Conservation (phyloP, 2,113 vertebrate genomes). For the Saguinus imperator region DNA sequence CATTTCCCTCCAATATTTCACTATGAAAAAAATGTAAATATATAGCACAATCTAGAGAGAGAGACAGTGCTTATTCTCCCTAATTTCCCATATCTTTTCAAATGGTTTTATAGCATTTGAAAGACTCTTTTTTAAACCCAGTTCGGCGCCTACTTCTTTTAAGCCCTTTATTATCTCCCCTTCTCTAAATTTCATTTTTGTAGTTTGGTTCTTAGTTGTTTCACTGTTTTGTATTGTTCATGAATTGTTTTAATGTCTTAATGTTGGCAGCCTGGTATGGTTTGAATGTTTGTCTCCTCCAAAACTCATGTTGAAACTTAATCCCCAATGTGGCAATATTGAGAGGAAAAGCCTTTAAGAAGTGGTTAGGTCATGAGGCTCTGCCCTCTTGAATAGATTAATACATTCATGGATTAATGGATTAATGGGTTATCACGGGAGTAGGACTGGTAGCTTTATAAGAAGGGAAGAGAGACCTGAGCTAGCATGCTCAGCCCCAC, state of each 20-base stretch:
- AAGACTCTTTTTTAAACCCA: background rate
- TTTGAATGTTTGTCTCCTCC: background rate
- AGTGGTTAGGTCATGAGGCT: background rate
- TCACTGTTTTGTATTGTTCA: background rate
- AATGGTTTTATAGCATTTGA: background rate
- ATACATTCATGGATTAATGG: background rate
- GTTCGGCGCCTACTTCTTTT: background rate
- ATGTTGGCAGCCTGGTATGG: background rate
- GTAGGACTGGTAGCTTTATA: background rate
- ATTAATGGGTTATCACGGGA: background rate
- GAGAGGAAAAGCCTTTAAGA: background rate
- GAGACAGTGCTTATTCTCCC: background rate
- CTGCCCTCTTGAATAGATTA: background rate
- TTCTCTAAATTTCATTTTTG: background rate
- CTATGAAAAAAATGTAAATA: background rate
- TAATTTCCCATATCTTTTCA: background rate
- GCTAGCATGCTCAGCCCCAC: background rate
- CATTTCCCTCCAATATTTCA: slow-evolving; percentile 3
- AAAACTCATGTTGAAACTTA: background rate
- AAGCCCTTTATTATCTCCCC: background rate
- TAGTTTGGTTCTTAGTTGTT: background rate
- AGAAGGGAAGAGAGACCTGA: background rate
- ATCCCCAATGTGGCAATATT: background rate
- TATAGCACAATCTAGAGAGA: background rate
- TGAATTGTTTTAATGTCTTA: background rate